Percentiles rank a stretch among this genome's conserved stretches.
These are phyloP conservation scores for Chauna torquata DNA, from an alignment of 2,113 vertebrate genomes.

Conservation along the genomic window DNA sequence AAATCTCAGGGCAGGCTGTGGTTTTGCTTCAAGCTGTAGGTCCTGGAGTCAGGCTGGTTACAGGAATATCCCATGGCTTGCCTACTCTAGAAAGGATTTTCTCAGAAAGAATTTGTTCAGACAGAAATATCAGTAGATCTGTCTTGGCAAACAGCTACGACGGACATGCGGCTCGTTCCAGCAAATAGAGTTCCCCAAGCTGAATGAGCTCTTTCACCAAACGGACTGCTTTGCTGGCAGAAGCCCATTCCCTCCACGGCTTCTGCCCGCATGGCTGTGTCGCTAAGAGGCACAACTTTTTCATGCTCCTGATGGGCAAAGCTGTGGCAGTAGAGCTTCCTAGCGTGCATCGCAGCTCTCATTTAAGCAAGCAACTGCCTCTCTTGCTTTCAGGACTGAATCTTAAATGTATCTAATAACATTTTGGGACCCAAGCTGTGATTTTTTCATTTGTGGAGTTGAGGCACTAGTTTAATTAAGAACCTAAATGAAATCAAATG, in stretches of 20 bases:
- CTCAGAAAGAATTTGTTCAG: constrained; percentile 6
- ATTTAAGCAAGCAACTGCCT: neutral
- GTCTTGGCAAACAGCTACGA: neutral
- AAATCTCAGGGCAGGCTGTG: neutral
- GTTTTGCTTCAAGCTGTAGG: neutral
- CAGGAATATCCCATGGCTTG: constrained; percentile 8
- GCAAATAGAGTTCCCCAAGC: neutral
- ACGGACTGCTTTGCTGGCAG: neutral
- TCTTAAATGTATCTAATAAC: neutral
- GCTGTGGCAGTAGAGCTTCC: neutral
- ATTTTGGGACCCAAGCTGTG: neutral
- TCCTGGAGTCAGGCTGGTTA: neutral
- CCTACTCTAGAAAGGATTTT: neutral
- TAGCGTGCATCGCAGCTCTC: neutral
- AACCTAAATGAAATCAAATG: neutral
- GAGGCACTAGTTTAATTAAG: neutral
- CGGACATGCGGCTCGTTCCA: neutral
- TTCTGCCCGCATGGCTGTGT: neutral
- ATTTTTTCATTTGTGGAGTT: neutral
- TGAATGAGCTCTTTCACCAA: neutral
- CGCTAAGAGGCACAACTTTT: neutral
- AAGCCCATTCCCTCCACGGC: neutral
- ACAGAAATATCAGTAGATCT: neutral
- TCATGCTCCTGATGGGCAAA: neutral
- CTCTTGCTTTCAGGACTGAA: neutral